Evolutionary conservation across 2,888 invertebrate species (phyloP).

Genomic region (Hololepta plana): DNA sequence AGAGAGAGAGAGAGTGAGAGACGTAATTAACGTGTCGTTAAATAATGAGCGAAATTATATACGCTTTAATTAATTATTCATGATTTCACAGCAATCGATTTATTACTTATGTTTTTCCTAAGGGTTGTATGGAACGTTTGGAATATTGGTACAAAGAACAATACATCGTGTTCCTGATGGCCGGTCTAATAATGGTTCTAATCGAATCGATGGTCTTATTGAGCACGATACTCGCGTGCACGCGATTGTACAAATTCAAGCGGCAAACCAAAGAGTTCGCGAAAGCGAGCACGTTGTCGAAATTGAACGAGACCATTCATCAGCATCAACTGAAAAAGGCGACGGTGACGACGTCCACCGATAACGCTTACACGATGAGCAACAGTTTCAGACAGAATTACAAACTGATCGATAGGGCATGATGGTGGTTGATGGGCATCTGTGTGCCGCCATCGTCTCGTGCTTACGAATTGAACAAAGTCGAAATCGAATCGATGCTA

Average conservation of each 20-base stretch:
- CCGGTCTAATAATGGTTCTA: slow-evolving; percentile 46
- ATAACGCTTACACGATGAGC: slow-evolving; percentile 24
- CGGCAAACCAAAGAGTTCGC: slow-evolving; percentile 24
- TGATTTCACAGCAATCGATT: slow-evolving; percentile 6
- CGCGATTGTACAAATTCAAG: slow-evolving; percentile 36
- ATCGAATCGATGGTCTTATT: slow-evolving; percentile 55
- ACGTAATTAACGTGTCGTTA: too few species aligned
- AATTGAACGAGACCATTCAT: too few species aligned
- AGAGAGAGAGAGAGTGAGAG: too few species aligned
- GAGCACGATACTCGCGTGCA: slow-evolving; percentile 52
- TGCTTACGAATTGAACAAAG: slow-evolving; percentile 28
- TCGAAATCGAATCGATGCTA: slow-evolving; percentile 41
- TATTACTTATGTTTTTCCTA: slow-evolving; percentile 7
- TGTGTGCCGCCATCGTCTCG: slow-evolving; percentile 14
- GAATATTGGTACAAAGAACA: slow-evolving; percentile 66
- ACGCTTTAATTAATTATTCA: too few species aligned
- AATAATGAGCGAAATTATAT: too few species aligned
- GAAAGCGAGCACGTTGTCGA: slow-evolving; percentile 5
- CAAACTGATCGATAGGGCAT: slow-evolving; percentile 22
- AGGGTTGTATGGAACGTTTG: slow-evolving; percentile 39
- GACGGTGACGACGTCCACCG: slow-evolving; percentile 9
- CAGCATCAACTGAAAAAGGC: neutral
- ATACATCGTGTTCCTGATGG: slow-evolving; percentile 46
- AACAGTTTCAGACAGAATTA: slow-evolving; percentile 24
- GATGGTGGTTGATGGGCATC: slow-evolving; percentile 22